A percentile compares a stretch with the other conserved stretches of the same genome.
Evolutionary conservation across 2,113 vertebrate species (phyloP).

Genomic region (Scortum barcoo): DNA sequence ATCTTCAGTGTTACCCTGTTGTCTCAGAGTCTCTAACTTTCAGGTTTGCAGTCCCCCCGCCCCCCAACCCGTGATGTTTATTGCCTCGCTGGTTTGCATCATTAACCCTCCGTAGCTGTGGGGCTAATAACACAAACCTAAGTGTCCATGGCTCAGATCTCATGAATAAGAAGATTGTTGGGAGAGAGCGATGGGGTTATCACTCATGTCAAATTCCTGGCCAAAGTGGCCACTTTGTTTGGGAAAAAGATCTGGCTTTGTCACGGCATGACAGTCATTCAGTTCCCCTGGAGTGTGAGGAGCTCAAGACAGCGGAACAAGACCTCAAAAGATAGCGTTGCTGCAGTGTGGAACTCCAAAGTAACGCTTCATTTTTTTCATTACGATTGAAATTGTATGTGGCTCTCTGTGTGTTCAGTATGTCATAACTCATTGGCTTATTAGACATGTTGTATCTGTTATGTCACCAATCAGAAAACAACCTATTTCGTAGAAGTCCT

Average conservation of each 20-base stretch:
- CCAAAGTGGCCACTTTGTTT: slow-evolving; percentile 83
- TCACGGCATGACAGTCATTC: slow-evolving; percentile 69
- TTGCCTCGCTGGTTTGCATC: slow-evolving; percentile 59
- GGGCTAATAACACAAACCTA: slow-evolving; percentile 72
- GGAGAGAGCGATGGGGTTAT: slow-evolving; percentile 69
- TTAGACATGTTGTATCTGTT: neutral
- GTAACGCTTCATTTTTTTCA: slow-evolving; percentile 5
- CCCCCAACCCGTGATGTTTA: slow-evolving; percentile 48
- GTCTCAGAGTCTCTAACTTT: slow-evolving; percentile 6
- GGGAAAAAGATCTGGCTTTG: slow-evolving; percentile 75
- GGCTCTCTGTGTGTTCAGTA: neutral
- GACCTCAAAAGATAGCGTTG: slow-evolving; percentile 6
- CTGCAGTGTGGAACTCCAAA: slow-evolving; percentile 12
- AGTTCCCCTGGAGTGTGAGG: slow-evolving; percentile 65
- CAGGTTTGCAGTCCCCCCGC: neutral
- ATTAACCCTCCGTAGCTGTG: slow-evolving; percentile 69
- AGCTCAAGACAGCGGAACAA: slow-evolving; percentile 58
- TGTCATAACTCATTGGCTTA: neutral
- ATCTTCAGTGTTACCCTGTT: neutral
- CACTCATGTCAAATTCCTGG: slow-evolving; percentile 79
- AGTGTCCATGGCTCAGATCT: slow-evolving; percentile 72
- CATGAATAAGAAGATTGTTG: slow-evolving; percentile 69
- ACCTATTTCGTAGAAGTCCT: neutral
- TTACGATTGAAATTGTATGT: neutral
- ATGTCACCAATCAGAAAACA: slow-evolving; percentile 31